Evolutionary conservation across 2,888 invertebrate genomes (phyloP).

Genomic region (Latrodectus elegans): DNA sequence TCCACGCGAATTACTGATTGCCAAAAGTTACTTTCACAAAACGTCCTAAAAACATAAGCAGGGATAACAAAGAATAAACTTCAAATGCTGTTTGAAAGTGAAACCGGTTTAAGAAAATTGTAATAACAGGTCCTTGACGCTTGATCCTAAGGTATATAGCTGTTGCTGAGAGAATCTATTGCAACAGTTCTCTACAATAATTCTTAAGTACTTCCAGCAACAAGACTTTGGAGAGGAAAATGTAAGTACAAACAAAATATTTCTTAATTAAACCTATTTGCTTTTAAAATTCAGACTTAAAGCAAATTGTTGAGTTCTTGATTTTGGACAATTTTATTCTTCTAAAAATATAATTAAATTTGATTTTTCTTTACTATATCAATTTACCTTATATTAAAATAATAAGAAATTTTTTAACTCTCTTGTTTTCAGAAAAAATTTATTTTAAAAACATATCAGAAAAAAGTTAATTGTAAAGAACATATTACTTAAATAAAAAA

Average conservation of each 20-base stretch:
- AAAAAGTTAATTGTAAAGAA: too few species aligned
- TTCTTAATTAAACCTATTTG: too few species aligned
- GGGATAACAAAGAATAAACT: slow-evolving; percentile 3
- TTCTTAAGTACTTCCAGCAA: slow-evolving; percentile 7
- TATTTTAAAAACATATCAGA: too few species aligned
- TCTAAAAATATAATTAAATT: too few species aligned
- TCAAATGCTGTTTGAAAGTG: slow-evolving; percentile 11
- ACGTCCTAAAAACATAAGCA: slow-evolving; percentile 33
- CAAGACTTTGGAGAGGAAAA: neutral
- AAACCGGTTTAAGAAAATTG: slow-evolving; percentile 44
- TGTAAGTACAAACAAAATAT: slow-evolving; percentile 12
- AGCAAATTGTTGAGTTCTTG: too few species aligned
- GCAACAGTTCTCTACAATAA: slow-evolving; percentile 22
- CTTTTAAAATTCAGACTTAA: too few species aligned
- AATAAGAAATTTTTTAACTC: too few species aligned
- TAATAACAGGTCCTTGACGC: slow-evolving; percentile 40
- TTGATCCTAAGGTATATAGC: slow-evolving; percentile 39
- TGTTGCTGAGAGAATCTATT: slow-evolving; percentile 8
- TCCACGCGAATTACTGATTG: slow-evolving; percentile 31
- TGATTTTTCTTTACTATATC: too few species aligned
- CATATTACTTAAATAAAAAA: too few species aligned
- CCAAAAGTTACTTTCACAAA: slow-evolving; percentile 29
- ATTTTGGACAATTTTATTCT: too few species aligned
- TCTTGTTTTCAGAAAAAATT: too few species aligned
- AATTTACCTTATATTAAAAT: too few species aligned